These are phyloP conservation scores for Tachina lurida DNA, from an alignment of 2,888 invertebrate genomes.

Conservation along the genomic window DNA sequence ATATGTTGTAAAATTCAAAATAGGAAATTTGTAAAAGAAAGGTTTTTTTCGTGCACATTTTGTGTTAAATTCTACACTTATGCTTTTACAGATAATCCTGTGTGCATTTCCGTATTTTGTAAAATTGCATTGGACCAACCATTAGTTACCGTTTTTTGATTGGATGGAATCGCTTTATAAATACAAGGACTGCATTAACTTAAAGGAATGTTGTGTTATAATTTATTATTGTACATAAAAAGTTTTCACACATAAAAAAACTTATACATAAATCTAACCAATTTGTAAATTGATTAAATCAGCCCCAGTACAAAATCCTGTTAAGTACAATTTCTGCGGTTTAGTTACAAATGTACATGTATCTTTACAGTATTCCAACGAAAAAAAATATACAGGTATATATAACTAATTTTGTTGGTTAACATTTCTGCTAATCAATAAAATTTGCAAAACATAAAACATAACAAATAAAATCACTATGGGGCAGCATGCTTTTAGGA, in stretches of 20 bases:
- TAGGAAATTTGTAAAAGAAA: slow-evolving; percentile 21
- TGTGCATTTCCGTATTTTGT: slow-evolving; percentile 68
- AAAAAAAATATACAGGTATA: too few relatives aligned
- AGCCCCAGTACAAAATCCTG: too few relatives aligned
- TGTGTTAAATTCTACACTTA: slow-evolving; percentile 52
- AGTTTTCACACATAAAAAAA: neutral
- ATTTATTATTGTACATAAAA: neutral
- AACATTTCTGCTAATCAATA: too few relatives aligned
- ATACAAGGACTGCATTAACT: neutral
- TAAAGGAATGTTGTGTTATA: slow-evolving; percentile 16
- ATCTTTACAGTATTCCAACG: too few relatives aligned
- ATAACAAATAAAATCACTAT: too few relatives aligned
- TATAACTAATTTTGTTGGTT: too few relatives aligned
- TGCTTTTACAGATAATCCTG: slow-evolving; percentile 69
- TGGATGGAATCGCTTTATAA: slow-evolving; percentile 17
- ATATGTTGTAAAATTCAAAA: slow-evolving; percentile 50
- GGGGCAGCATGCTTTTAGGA: too few relatives aligned
- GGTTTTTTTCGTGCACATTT: neutral
- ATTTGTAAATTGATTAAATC: too few relatives aligned
- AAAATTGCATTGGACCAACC: slow-evolving; percentile 59
- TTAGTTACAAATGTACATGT: too few relatives aligned
- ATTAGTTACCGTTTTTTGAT: slow-evolving; percentile 67
- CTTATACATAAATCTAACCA: too few relatives aligned
- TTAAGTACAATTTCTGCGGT: too few relatives aligned
- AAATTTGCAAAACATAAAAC: too few relatives aligned